phyloP scores from a whole-genome alignment of 2,888 invertebrate species.

The Acleris literana region DNA sequence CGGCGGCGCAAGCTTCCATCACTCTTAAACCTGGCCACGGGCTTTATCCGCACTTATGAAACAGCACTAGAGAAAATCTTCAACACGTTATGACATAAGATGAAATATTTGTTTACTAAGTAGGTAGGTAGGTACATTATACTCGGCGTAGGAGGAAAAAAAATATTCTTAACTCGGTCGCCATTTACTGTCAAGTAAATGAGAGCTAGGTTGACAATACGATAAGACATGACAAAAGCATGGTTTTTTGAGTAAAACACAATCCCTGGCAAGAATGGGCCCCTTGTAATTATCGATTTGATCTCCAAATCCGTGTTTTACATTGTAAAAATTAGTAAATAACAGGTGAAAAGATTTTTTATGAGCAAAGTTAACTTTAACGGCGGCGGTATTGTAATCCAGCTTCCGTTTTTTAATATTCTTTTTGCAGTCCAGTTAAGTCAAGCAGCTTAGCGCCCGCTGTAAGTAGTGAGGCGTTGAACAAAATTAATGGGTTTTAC shows the following conservation, averaged over 20 bases:
- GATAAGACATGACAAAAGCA: too few relatives aligned
- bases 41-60: neutral
- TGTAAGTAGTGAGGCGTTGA: slow-evolving; percentile 66
- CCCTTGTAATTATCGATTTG: too few relatives aligned
- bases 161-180: too few relatives aligned
- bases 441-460: slow-evolving; percentile 56
- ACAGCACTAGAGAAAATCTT: neutral
- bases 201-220: too few relatives aligned
- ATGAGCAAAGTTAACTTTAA: slow-evolving; percentile 46
- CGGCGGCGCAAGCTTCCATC: neutral
- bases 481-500: slow-evolving; percentile 68
- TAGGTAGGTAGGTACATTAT: too few relatives aligned
- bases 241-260: too few relatives aligned
- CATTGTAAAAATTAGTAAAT: too few relatives aligned
- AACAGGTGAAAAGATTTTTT: slow-evolving; percentile 32
- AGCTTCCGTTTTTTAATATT: slow-evolving; percentile 52
- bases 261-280: too few relatives aligned
- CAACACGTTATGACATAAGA: neutral
- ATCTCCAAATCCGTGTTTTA: too few relatives aligned
- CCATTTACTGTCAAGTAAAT: too few relatives aligned
- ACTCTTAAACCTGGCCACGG: neutral
- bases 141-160: too few relatives aligned
- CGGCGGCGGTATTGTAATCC: slow-evolving; percentile 54
- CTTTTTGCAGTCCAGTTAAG: slow-evolving; percentile 57
- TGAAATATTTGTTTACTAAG: too few relatives aligned